phyloP scores from a whole-genome alignment of 1,140 invertebrate species.

The Popillia japonica region DNA sequence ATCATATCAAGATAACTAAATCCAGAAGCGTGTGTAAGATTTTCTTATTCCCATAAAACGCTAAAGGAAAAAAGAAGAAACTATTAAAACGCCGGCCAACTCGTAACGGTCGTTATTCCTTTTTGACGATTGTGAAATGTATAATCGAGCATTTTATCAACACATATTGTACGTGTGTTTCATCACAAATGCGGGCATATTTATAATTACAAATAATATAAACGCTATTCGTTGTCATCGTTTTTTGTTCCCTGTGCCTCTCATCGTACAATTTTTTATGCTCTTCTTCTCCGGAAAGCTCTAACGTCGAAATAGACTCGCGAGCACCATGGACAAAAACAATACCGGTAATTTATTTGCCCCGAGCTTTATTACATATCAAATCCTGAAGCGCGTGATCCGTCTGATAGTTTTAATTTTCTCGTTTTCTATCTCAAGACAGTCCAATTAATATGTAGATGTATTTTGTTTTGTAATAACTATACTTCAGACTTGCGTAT shows the following conservation, averaged over 20 bases:
- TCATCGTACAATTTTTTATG: neutral
- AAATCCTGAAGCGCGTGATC: slow-evolving; percentile 14
- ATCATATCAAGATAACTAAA: slow-evolving; percentile 1
- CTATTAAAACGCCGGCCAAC: neutral
- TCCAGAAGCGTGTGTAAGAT: slow-evolving; percentile 5
- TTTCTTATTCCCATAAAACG: neutral
- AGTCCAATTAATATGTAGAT: slow-evolving; percentile 35
- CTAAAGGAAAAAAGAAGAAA: neutral
- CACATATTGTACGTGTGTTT: neutral
- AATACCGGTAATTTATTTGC: slow-evolving; percentile 9
- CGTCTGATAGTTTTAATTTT: slow-evolving; percentile 35
- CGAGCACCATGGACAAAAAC: slow-evolving; percentile 18
- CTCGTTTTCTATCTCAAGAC: slow-evolving; percentile 17
- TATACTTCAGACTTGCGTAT: neutral
- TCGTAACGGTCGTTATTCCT: neutral
- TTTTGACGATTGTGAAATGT: neutral
- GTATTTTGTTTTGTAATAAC: slow-evolving; percentile 32
- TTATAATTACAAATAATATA: slow-evolving; percentile 26
- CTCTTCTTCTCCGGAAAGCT: neutral
- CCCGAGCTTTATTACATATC: slow-evolving; percentile 22
- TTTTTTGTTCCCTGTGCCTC: slow-evolving; percentile 9
- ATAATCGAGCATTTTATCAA: neutral
- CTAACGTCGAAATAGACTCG: neutral
- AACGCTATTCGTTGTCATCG: neutral
- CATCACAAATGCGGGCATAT: neutral